Percentiles rank a stretch among this genome's conserved stretches.
Evolutionary conservation across 2,797 vertebrate species (phyloP).

Genomic region (Hephaestus fuliginosus): DNA sequence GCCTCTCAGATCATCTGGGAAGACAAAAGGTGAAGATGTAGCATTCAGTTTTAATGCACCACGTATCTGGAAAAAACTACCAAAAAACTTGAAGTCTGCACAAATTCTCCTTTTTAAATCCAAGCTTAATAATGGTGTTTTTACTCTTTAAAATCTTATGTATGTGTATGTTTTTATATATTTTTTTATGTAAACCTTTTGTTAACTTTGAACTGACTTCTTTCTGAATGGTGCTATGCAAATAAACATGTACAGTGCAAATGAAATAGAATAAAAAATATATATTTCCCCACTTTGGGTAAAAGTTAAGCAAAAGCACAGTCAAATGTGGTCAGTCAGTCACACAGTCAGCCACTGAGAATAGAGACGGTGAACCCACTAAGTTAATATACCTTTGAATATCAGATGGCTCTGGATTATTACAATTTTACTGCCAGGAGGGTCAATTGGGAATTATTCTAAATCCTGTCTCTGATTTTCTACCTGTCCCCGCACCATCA

Average conservation of each 20-base stretch:
- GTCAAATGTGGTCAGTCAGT: conserved; percentile 30
- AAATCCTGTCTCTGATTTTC: conserved; percentile 71
- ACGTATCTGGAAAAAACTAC: background rate
- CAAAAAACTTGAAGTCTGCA: background rate
- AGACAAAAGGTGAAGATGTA: background rate
- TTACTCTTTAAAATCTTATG: background rate
- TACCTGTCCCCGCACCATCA: conserved; percentile 59
- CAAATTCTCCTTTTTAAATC: background rate
- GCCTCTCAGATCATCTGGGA: background rate
- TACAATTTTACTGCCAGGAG: conserved; percentile 67
- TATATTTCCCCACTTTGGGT: background rate
- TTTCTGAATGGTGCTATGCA: background rate
- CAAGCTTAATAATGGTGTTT: background rate
- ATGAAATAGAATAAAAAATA: conserved; percentile 12
- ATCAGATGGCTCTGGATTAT: conserved; percentile 67
- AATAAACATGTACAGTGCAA: background rate
- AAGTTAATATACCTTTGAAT: conserved; percentile 69
- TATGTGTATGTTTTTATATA: background rate
- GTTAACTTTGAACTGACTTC: background rate
- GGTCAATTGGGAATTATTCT: conserved; percentile 73
- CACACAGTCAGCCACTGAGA: conserved; percentile 25
- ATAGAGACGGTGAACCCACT: conserved; percentile 42
- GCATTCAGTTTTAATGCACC: background rate
- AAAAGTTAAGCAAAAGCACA: conserved; percentile 1
- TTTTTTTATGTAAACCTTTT: background rate